Evolutionary conservation across 2,113 vertebrate species (phyloP).

Genomic region (Ifrita kowaldi): DNA sequence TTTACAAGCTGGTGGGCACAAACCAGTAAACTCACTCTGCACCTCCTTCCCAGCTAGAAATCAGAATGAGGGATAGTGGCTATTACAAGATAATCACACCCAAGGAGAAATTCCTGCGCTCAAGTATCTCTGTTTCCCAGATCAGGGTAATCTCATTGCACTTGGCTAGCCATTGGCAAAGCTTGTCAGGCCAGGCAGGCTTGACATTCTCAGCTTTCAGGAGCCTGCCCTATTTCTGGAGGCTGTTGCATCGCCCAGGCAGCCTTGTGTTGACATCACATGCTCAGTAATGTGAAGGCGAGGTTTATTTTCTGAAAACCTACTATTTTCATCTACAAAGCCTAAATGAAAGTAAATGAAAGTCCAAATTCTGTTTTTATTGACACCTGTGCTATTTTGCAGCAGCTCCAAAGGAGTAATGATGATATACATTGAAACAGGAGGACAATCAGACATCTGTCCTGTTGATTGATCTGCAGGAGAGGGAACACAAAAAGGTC

Average conservation of each 20-base stretch:
- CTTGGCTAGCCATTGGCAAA: not conserved
- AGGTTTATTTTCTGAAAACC: not conserved
- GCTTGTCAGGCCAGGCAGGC: not conserved
- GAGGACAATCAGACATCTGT: not conserved
- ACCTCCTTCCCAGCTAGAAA: not conserved
- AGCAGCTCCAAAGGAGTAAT: not conserved
- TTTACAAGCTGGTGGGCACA: not conserved
- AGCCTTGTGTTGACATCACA: not conserved
- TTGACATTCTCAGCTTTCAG: not conserved
- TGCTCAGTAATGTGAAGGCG: not conserved
- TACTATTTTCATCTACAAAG: not conserved
- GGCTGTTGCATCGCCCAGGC: not conserved
- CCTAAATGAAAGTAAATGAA: not conserved
- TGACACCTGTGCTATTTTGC: not conserved
- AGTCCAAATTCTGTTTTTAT: not conserved
- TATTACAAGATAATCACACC: not conserved
- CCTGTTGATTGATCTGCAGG: not conserved
- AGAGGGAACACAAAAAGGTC: not conserved
- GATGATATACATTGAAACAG: not conserved
- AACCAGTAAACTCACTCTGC: not conserved
- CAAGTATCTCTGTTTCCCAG: not conserved
- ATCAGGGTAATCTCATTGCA: not conserved
- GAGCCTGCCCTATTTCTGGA: not conserved
- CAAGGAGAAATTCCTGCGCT: not conserved
- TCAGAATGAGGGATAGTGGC: not conserved